A percentile compares a stretch with the other conserved stretches of the same genome.
phyloP scores from a whole-genome alignment of 1,140 invertebrate species.

The Rhagoletis pomonella region DNA sequence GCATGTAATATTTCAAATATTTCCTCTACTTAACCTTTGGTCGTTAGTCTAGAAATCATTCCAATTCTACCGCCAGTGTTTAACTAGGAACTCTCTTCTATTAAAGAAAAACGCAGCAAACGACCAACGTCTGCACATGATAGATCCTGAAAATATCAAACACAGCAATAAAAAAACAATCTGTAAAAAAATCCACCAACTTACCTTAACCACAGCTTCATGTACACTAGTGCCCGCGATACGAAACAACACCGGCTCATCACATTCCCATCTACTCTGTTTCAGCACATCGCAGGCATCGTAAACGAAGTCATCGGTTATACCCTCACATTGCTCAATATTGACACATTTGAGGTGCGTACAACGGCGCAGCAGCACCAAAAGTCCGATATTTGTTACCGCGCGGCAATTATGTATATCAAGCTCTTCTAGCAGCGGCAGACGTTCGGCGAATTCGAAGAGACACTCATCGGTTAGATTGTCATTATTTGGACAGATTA shows the following conservation, averaged over 20 bases:
- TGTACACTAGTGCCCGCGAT: background rate
- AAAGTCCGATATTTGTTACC: conserved; percentile 6
- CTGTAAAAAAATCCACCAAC: background rate
- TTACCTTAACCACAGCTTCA: background rate
- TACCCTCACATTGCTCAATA: conserved; percentile 3
- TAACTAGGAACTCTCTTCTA: conserved; percentile 11
- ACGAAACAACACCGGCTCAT: background rate
- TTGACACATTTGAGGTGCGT: background rate
- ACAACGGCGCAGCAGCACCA: conserved; percentile 23
- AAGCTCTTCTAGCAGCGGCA: background rate
- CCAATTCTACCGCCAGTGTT: background rate
- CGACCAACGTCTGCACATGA: background rate
- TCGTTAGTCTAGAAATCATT: background rate
- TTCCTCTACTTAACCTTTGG: background rate
- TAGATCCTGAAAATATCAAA: background rate
- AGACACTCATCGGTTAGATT: conserved; percentile 51
- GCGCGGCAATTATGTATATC: conserved; percentile 29
- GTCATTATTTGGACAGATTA: conserved; percentile 46
- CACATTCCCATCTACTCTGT: background rate
- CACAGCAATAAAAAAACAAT: too few relatives aligned
- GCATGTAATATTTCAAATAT: background rate
- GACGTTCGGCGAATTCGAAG: conserved; percentile 42
- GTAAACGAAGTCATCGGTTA: conserved; percentile 21
- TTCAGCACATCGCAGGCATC: conserved; percentile 30
- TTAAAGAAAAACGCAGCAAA: background rate